These are phyloP conservation scores for Limnodromus scolopaceus DNA, from an alignment of 2,797 vertebrate species.

Conservation along the genomic window DNA sequence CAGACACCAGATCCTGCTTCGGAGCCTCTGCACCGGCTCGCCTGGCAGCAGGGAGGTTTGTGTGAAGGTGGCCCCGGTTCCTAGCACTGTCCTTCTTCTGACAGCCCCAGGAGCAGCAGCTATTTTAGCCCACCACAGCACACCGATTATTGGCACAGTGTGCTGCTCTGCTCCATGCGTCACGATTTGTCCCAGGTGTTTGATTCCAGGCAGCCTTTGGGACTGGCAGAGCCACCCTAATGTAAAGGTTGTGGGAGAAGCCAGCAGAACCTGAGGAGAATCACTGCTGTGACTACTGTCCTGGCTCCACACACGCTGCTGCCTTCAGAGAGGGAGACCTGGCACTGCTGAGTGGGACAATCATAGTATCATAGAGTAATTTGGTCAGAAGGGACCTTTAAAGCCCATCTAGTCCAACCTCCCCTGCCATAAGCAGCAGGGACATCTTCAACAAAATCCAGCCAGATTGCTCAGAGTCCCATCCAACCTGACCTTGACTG, in stretches of 20 bases:
- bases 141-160: fast-evolving
- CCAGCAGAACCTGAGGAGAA: neutral
- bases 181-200: neutral
- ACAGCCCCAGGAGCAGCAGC: neutral
- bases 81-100: neutral
- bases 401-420: neutral
- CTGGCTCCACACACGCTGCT: fast-evolving
- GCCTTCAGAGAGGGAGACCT: neutral
- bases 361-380: neutral
- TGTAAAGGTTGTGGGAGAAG: fast-evolving
- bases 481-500: neutral
- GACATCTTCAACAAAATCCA: neutral
- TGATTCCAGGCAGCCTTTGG: neutral
- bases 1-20: fast-evolving
- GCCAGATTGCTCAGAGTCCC: neutral
- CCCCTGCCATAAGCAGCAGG: neutral
- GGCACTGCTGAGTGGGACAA: neutral
- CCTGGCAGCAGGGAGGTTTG: neutral
- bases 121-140: neutral
- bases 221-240: neutral
- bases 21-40: fast-evolving
- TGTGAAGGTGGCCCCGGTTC: neutral
- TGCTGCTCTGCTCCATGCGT: fast-evolving
- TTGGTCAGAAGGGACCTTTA: neutral
- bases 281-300: neutral